Conservation (phyloP, 2,113 vertebrate genomes). For the Arenaria interpres region DNA sequence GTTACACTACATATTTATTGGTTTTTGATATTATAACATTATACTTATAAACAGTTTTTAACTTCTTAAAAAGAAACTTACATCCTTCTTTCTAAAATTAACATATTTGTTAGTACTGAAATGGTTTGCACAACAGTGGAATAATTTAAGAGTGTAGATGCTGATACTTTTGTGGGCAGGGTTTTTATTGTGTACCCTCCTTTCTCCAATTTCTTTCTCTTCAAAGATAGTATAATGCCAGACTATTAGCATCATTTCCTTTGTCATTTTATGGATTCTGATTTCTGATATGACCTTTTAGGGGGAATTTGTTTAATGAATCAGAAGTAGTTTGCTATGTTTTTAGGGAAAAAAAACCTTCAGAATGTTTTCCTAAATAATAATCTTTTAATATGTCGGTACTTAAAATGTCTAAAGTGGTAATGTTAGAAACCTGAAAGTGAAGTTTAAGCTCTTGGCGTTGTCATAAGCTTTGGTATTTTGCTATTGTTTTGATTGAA, state of each 20-base stretch:
- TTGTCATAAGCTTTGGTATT: background rate
- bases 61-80: background rate
- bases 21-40: background rate
- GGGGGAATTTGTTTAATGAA: background rate
- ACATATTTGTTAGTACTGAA: background rate
- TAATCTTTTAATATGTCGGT: background rate
- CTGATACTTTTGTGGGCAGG: background rate
- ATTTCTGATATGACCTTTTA: background rate
- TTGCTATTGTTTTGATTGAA: conserved; percentile 57
- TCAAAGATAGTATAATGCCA: background rate
- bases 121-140: background rate
- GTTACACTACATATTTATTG: background rate
- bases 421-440: background rate
- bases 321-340: background rate
- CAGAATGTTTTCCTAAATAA: background rate
- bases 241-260: background rate
- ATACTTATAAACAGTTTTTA: background rate
- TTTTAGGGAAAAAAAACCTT: background rate
- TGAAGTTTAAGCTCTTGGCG: background rate
- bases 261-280: background rate
- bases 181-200: background rate
- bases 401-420: background rate
- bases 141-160: background rate
- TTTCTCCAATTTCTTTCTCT: background rate
- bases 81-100: background rate